These are phyloP conservation scores for Platichthys flesus DNA, from an alignment of 2,113 vertebrate species.

Conservation along the genomic window DNA sequence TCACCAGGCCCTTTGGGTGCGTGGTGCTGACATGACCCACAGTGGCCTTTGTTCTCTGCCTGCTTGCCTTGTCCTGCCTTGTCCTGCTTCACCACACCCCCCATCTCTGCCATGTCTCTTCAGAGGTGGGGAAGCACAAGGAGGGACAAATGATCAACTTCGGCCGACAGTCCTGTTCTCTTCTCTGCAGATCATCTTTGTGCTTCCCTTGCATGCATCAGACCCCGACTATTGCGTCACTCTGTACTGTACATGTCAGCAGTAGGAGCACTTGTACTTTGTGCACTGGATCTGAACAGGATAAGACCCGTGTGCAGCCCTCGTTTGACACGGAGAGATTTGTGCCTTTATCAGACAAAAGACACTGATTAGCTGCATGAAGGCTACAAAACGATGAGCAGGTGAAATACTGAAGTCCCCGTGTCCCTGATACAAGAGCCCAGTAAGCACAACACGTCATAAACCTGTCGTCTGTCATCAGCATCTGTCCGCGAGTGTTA, in stretches of 20 bases:
- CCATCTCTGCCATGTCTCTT: constrained; percentile 75
- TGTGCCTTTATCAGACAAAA: constrained; percentile 9
- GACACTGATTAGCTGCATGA: constrained; percentile 2
- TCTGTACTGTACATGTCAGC: not conserved
- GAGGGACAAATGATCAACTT: constrained; percentile 36
- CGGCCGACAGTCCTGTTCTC: constrained; percentile 28
- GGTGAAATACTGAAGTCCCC: not conserved
- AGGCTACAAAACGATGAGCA: constrained; percentile 1
- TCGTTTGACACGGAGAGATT: not conserved
- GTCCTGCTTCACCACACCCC: constrained; percentile 38
- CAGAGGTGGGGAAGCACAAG: constrained; percentile 32
- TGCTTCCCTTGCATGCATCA: not conserved
- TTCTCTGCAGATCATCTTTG: not conserved
- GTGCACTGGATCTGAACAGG: constrained; percentile 14
- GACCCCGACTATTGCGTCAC: constrained; percentile 14
- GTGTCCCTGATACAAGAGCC: not conserved
- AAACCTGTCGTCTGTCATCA: not conserved
- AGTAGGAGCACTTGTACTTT: constrained; percentile 7
- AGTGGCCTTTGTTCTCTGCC: constrained; percentile 70
- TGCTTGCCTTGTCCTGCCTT: constrained; percentile 55
- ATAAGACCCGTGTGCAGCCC: constrained; percentile 15
- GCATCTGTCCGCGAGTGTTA: not conserved
- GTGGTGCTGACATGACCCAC: constrained; percentile 67
- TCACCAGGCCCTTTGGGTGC: constrained; percentile 72
- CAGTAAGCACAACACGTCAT: not conserved